Base-by-base conservation (phyloP, 2,113 vertebrate genomes). In the Arvicanthis niloticus region DNA sequence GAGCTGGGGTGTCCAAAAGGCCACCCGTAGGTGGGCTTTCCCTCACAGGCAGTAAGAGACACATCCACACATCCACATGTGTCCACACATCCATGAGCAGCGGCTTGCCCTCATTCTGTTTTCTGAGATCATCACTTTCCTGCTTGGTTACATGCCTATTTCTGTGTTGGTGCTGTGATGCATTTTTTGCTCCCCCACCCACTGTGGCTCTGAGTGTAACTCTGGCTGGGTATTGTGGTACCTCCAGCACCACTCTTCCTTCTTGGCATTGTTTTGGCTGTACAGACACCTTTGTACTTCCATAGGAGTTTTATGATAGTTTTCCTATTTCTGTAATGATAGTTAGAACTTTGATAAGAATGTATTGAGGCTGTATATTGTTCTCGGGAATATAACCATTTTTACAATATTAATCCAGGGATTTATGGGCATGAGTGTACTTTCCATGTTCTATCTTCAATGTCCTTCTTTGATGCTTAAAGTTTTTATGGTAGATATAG, bases 1-100 rank as follows among this genome's bases (percentile, higher is more conserved):
- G 67, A 48, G 45, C 16, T 0, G 0, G 16, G 17, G 19, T 48
- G 10, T 45, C 16, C 60, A 70, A 9, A 56, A 42, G 19, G 17
- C 19, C 4, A 5, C 12, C 9, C 4, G 2, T 5, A 5, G n/a
- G 8, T 19, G 48, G 70, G 12, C 1, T 22, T n/a, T 26, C 72
- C 2, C 4, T 40, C n/a, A 31, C 7, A 51, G 13, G 40, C 26
- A 48, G 40, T 4, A 13, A 53, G 22, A 51, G 40, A 65, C 34
- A 56, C 65, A 51, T 60, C 19, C 34, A 77, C 42, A 31, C 29
- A 62, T 21, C 48, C 48, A 51, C 51, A 51, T 10, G 48, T 51
- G 10, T 51, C 51, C 45, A 45, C 45, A 45, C 29, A 62, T 22
- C 51, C 31, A 17, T 4, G 29, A 40, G 58, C 65, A 12, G 11